phyloP scores from a whole-genome alignment of 1,140 invertebrate species.

The Drosophila busckii region DNA sequence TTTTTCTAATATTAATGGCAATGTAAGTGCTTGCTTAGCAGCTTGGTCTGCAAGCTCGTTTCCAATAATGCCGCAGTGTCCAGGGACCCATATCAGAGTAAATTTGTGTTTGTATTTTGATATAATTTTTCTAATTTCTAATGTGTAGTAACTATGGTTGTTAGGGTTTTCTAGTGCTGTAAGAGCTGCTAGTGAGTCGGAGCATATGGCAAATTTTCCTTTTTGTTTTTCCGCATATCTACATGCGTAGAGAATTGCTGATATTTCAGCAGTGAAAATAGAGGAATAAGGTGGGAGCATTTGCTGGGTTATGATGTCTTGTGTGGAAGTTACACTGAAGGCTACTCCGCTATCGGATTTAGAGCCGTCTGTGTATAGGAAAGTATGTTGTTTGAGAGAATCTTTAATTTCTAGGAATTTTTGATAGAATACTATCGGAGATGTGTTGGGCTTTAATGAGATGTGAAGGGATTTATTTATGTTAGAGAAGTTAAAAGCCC shows the following conservation, averaged over 20 bases:
- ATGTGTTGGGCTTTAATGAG: no score
- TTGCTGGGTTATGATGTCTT: not conserved
- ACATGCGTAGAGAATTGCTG: conserved; percentile 1
- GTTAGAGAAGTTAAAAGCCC: no score
- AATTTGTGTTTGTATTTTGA: conserved; percentile 6
- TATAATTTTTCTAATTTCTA: not conserved
- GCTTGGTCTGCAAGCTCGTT: not conserved
- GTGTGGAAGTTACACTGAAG: no score
- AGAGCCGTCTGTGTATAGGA: no score
- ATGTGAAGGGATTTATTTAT: no score
- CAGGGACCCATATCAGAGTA: not conserved
- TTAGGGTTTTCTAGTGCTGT: conserved; percentile 1
- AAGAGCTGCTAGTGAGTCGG: not conserved
- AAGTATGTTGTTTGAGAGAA: no score
- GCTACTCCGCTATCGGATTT: no score
- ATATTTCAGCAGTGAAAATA: not conserved
- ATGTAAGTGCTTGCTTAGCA: not conserved
- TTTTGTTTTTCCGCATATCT: not conserved
- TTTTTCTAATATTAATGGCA: not conserved
- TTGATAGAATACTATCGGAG: no score
- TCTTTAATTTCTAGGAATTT: no score
- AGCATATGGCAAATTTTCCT: conserved; percentile 4
- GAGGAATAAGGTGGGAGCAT: not conserved
- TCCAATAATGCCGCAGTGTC: conserved; percentile 3
- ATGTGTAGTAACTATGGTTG: conserved; percentile 1